Base-by-base conservation (phyloP, 2,888 invertebrate species). In the Dyspetes luteomarginatus region DNA sequence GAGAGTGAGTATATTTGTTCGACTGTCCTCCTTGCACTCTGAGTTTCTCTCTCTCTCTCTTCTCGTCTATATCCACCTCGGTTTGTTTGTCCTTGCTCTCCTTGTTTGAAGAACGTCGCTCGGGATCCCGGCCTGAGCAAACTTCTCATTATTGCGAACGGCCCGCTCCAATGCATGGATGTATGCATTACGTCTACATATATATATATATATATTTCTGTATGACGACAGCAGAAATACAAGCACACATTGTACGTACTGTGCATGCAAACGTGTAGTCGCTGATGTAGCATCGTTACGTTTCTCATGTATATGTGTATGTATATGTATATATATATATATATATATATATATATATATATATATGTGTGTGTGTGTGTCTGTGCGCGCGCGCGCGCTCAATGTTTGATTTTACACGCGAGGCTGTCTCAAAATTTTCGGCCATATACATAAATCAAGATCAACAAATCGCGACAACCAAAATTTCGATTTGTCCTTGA, bases 101-200 rank as follows among this genome's bases (percentile, higher is more conserved):
- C 86, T 86, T 91, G 90, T 91, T 91, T 91, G 91, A 91, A 89
- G 90, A 90, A 90, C 89, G 88, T 88, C 72, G 62, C 62, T 52
- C 88, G 87, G 88, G 87, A 87, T 87, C 88, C 89, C 87, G 87
- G 89, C 88, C 88, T 90, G 89, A 90, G 90, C 90, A 91, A 91
- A 90, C 91, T 90, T 88, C 90, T 90, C 90, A 89, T 90, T 90
- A 91, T 90, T 90, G 88, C 88, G 87, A 89, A 88, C 62, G 85
- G 85, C 56, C 71, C 76, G 52, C 22, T 69, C 12, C 36, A 48
- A 71, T 72, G 74, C 67, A 48, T 52, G 45, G n/a, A 15, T 65
- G 58, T 64, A 50, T 65, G 64, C 15, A 56, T 58, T 36, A 28
- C 62, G 19, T 43, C 41, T 65, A 48, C 48, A 41, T 43, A 24